Conservation (phyloP, 2,113 vertebrate genomes). For the Hepsetus odoe region DNA sequence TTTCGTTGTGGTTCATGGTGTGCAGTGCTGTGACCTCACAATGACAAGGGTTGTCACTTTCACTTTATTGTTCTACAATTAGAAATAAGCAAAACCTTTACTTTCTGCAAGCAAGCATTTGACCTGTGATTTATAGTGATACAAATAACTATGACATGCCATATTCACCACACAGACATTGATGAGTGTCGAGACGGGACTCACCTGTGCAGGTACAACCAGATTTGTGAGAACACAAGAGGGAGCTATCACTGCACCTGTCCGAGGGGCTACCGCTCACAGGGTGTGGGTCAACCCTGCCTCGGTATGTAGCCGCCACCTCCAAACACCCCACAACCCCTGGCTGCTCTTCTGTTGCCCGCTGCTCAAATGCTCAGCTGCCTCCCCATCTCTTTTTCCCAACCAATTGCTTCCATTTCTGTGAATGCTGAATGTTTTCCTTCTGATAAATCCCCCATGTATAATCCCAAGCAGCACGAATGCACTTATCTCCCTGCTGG, state of each 20-base stretch:
- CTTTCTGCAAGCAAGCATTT: no score
- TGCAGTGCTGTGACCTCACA: no score
- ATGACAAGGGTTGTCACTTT: no score
- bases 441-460: constrained; percentile 12
- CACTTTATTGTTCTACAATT: no score
- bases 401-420: constrained; percentile 40
- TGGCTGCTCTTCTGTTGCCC: constrained; percentile 37
- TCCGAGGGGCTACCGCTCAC: constrained; percentile 86
- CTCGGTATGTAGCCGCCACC: constrained; percentile 79
- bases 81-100: no score
- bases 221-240: constrained; percentile 91
- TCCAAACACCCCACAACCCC: neutral
- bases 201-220: constrained; percentile 93
- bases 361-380: constrained; percentile 3
- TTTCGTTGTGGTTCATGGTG: no score
- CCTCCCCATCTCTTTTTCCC: constrained; percentile 15
- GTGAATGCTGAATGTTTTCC: constrained; percentile 7
- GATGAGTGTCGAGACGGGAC: constrained; percentile 91
- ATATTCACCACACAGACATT: constrained; percentile 77
- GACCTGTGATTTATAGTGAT: no score
- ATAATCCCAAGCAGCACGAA: neutral
- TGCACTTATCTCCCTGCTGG: constrained; percentile 42
- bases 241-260: constrained; percentile 92
- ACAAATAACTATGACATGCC: neutral
- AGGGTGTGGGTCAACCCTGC: constrained; percentile 86